Conservation (phyloP, 2,797 vertebrate species). For the Microchirus variegatus region DNA sequence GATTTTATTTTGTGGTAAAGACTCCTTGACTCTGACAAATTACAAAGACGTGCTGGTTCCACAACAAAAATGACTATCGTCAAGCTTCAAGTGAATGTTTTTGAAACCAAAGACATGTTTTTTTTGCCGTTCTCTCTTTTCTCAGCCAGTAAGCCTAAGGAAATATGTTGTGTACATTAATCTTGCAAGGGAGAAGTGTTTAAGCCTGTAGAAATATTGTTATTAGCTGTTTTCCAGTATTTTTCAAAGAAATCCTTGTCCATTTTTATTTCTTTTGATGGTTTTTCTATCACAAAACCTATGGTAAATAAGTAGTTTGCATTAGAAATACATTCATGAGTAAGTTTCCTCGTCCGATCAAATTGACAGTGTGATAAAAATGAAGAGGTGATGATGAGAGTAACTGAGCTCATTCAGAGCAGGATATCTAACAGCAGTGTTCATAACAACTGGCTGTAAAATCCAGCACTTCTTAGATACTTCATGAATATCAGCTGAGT, state of each 20-base stretch:
- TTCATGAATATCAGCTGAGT: not conserved
- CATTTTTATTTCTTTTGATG: too few species aligned
- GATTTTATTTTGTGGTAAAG: not conserved
- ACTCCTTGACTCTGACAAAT: constrained; percentile 5
- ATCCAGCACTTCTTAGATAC: constrained; percentile 19
- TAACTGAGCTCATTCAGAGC: not conserved
- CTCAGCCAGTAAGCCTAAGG: too few species aligned
- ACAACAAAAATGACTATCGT: not conserved
- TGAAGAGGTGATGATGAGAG: not conserved
- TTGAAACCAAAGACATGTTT: not conserved
- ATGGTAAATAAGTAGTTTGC: too few species aligned
- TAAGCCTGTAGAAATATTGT: too few species aligned
- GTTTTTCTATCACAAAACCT: too few species aligned
- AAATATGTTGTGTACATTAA: too few species aligned
- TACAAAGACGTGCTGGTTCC: not conserved
- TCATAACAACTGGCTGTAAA: constrained; percentile 16
- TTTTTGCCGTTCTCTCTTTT: too few species aligned
- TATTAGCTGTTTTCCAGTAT: too few species aligned
- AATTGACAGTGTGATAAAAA: not conserved
- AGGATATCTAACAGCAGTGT: constrained; percentile 7
- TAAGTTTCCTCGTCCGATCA: not conserved
- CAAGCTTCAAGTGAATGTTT: not conserved
- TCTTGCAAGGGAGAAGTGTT: too few species aligned
- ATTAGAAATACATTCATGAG: too few species aligned
- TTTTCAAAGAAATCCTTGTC: too few species aligned